These are phyloP conservation scores for Fratercula arctica DNA, from an alignment of 2,797 vertebrate genomes.

Conservation along the genomic window DNA sequence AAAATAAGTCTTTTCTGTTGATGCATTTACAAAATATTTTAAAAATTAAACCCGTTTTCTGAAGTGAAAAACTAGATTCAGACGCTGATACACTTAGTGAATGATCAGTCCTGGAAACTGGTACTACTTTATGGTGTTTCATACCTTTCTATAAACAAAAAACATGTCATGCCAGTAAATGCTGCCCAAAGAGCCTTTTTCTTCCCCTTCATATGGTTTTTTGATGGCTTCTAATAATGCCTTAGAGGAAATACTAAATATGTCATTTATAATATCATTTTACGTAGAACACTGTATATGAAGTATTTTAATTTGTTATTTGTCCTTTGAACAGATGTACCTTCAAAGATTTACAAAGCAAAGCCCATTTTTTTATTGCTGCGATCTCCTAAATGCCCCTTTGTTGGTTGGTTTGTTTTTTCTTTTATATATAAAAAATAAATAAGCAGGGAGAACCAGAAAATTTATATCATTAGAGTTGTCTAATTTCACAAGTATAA, in stretches of 20 bases:
- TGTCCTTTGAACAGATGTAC: background rate
- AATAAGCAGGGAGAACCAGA: background rate
- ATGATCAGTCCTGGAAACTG: background rate
- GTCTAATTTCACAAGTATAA: background rate
- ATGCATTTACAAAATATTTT: background rate
- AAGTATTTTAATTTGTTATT: background rate
- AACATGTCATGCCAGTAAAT: background rate
- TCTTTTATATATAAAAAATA: background rate
- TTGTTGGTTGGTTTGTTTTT: background rate
- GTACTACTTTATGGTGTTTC: background rate
- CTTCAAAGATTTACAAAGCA: background rate
- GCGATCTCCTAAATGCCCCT: rapidly evolving
- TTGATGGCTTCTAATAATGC: background rate
- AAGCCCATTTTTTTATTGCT: rapidly evolving
- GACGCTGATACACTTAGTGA: background rate
- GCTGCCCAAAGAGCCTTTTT: background rate
- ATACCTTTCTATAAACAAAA: background rate
- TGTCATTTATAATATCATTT: background rate
- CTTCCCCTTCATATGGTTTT: background rate
- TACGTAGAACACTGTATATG: background rate
- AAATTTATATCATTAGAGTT: background rate
- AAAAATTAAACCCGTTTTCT: background rate
- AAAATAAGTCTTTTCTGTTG: background rate
- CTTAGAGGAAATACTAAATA: background rate
- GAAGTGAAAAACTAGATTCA: background rate